Conservation (phyloP, 2,113 vertebrate genomes). For the Phalacrocorax carbo region DNA sequence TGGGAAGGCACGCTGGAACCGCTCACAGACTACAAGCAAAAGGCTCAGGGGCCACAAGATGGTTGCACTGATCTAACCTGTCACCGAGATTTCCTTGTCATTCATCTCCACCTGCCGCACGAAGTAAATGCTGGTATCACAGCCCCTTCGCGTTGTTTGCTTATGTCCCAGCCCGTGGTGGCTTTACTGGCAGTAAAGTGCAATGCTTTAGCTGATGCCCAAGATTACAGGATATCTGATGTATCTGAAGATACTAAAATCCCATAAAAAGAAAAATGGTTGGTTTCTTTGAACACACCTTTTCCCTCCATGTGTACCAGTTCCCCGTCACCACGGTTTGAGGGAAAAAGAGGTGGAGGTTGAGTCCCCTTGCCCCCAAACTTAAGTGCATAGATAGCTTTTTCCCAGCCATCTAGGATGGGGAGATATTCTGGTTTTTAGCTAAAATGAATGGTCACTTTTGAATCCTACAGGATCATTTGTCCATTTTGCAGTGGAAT, state of each 20-base stretch:
- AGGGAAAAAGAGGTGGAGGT: not conserved
- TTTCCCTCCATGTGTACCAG: not conserved
- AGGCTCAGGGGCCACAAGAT: not conserved
- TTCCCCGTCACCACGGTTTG: not conserved
- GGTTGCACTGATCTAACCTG: not conserved
- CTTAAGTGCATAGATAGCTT: not conserved
- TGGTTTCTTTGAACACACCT: not conserved
- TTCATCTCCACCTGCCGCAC: not conserved
- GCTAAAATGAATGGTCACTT: not conserved
- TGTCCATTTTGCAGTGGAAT: slow-evolving; percentile 1
- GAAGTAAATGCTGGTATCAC: accelerated
- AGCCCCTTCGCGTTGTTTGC: not conserved
- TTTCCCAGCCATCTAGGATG: not conserved
- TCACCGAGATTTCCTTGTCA: not conserved
- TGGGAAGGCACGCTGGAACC: not conserved
- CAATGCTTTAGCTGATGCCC: not conserved
- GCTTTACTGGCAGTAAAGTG: not conserved
- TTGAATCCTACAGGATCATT: not conserved
- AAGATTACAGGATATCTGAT: not conserved
- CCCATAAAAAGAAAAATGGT: not conserved
- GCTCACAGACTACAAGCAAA: not conserved
- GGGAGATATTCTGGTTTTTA: not conserved
- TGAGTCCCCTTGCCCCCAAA: not conserved
- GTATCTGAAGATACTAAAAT: not conserved
- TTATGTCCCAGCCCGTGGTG: not conserved